Conservation (phyloP, 2,797 vertebrate genomes). For the Nasua narica region DNA sequence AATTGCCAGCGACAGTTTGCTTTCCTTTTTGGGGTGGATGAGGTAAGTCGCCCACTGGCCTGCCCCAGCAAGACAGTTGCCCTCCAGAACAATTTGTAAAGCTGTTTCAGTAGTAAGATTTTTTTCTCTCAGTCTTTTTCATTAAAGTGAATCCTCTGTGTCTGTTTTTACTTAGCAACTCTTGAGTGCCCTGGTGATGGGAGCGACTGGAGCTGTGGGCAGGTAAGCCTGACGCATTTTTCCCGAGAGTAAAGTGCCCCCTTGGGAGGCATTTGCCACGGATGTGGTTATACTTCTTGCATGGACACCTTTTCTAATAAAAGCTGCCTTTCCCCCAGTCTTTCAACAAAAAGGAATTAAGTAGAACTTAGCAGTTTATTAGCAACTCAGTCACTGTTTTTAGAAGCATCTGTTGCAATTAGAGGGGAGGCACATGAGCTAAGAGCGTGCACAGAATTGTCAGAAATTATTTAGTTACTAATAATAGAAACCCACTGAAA, state of each 20-base stretch:
- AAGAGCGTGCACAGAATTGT: background rate
- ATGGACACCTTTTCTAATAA: background rate
- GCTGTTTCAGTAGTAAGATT: background rate
- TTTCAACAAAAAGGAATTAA: background rate
- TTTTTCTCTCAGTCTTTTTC: background rate
- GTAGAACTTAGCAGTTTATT: background rate
- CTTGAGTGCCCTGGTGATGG: conserved; percentile 83
- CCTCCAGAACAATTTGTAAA: background rate
- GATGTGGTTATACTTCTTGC: background rate
- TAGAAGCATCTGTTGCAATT: background rate
- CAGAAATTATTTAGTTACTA: conserved; percentile 9
- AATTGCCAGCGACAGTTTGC: conserved; percentile 81
- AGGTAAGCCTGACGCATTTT: conserved; percentile 78
- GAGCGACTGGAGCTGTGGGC: conserved; percentile 86
- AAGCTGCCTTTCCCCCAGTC: background rate
- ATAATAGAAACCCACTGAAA: conserved; percentile 12
- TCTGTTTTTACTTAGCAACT: conserved; percentile 82
- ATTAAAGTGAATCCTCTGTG: conserved; percentile 43
- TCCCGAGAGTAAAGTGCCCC: background rate
- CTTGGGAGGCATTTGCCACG: background rate
- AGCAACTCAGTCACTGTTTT: background rate
- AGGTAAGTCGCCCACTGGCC: conserved; percentile 84
- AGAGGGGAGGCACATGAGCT: background rate
- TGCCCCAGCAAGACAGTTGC: background rate
- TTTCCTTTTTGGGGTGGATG: conserved; percentile 93